Conservation (phyloP, 2,113 vertebrate species). For the Cyprinodon tularosa region DNA sequence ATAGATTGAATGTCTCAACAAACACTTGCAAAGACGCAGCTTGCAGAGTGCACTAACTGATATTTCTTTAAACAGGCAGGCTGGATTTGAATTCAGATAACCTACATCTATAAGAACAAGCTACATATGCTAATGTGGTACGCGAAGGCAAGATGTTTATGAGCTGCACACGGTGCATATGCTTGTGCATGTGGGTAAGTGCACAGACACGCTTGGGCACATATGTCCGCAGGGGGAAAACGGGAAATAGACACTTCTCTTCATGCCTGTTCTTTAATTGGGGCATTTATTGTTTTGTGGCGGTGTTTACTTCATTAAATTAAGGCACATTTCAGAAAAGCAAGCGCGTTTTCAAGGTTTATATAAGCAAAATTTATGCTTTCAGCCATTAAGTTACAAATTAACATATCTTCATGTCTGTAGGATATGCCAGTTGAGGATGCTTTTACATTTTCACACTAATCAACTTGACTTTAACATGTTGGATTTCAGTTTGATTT, state of each 20-base stretch:
- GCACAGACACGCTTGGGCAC: slow-evolving; percentile 77
- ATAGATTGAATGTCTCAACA: slow-evolving; percentile 9
- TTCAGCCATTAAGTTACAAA: slow-evolving; percentile 77
- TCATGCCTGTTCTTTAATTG: slow-evolving; percentile 81
- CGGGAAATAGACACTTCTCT: slow-evolving; percentile 79
- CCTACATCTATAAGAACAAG: slow-evolving; percentile 72
- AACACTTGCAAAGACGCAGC: slow-evolving; percentile 4
- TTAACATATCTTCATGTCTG: slow-evolving; percentile 80
- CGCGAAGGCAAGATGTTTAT: slow-evolving; percentile 66
- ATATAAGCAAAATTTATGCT: slow-evolving; percentile 77
- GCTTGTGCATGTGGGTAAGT: slow-evolving; percentile 69
- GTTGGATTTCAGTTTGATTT: slow-evolving; percentile 81
- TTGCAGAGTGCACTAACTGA: slow-evolving; percentile 9
- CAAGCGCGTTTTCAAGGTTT: slow-evolving; percentile 77
- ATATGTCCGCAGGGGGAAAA: slow-evolving; percentile 74
- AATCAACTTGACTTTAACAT: slow-evolving; percentile 82
- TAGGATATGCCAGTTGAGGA: slow-evolving; percentile 76
- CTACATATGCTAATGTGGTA: slow-evolving; percentile 75
- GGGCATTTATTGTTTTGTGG: slow-evolving; percentile 81
- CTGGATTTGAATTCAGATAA: slow-evolving; percentile 73
- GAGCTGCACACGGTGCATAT: slow-evolving; percentile 73
- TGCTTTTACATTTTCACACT: slow-evolving; percentile 78
- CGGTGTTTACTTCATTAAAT: slow-evolving; percentile 79
- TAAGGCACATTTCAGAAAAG: slow-evolving; percentile 74
- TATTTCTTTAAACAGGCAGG: slow-evolving; percentile 54